These are phyloP conservation scores for Nomada goodeniana DNA, from an alignment of 2,888 invertebrate genomes.

Conservation along the genomic window DNA sequence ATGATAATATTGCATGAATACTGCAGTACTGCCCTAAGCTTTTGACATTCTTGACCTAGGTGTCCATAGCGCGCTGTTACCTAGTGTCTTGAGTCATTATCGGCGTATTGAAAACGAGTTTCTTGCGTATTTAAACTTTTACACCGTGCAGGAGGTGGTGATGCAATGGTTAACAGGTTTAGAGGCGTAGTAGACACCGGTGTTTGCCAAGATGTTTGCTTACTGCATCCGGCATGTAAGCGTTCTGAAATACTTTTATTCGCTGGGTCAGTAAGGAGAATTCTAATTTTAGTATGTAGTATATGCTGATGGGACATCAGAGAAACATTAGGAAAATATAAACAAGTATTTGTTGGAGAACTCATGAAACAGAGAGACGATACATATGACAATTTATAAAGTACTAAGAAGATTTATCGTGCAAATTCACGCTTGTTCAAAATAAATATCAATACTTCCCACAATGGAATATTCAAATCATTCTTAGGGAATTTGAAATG, in stretches of 20 bases:
- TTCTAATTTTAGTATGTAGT: not conserved
- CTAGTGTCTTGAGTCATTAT: conserved; percentile 10
- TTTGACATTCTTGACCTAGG: not conserved
- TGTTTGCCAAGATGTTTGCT: conserved; percentile 5
- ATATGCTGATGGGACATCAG: too few relatives aligned
- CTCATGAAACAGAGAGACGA: too few relatives aligned
- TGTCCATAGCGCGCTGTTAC: not conserved
- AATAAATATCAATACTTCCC: too few relatives aligned
- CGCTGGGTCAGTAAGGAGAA: not conserved
- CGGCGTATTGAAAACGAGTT: conserved; percentile 23
- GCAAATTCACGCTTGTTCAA: too few relatives aligned
- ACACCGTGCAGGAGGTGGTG: conserved; percentile 5
- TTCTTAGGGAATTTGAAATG: too few relatives aligned
- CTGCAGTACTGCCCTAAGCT: not conserved
- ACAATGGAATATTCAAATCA: too few relatives aligned
- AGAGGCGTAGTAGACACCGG: not conserved
- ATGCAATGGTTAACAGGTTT: conserved; percentile 30
- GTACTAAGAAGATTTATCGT: too few relatives aligned
- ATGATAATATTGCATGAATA: not conserved
- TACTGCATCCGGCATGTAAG: not conserved
- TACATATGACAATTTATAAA: too few relatives aligned
- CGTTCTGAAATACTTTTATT: not conserved
- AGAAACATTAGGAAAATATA: too few relatives aligned
- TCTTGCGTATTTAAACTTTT: conserved; percentile 8
- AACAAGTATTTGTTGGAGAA: too few relatives aligned